Evolutionary conservation across 2,797 vertebrate genomes (phyloP), one percentile per base, ranked within the genome.

Genomic region (Eleutherodactylus coqui): DNA sequence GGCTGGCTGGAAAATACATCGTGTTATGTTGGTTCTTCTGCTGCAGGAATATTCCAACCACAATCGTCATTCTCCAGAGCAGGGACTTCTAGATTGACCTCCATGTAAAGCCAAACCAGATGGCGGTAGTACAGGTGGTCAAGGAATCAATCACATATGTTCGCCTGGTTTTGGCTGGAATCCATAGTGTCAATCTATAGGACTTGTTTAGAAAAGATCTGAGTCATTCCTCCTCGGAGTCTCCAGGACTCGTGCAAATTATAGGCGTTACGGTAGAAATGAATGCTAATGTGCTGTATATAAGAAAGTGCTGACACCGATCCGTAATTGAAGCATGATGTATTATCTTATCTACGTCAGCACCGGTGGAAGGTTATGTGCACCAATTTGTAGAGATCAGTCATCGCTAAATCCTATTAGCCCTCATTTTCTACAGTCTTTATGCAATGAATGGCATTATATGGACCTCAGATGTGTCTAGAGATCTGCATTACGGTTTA

Each of bases 61-160:
- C 47, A 75, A 67, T 45, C 17, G 27, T 34, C 7, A 55, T 64
- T 27, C 21, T 77, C 32, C 27, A 32, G 51, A 0, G n/a, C 21
- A 21, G 10, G 43, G 70, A 55, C 47, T 53, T 86, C 38, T 60
- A 45, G 70, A 29, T 79, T 77, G 75, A 53, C 88, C 79, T 92
- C 92, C 86, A 85, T 90, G 73, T 84, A 92, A 92, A 91, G 34
- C 41, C 62, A 86, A 91, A 85, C 82, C 90, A 90, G 90, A 89
- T 92, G 90, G 87, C 91, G 88, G 86, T 86, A 86, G 27, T 67
- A 77, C 89, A 93, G 90, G 91, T 92, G 90, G 84, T 79, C 88
- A 5, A 80, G 82, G 72, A 60, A 47, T 88, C 19, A 87, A 81
- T 90, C 85, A 88, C 89, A 85, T 91, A 51, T 91, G 84, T 51